Percentiles rank a stretch among this genome's conserved stretches.
These are phyloP conservation scores for Neosilurus hyrtlii DNA, from an alignment of 2,797 vertebrate species.

Conservation along the genomic window DNA sequence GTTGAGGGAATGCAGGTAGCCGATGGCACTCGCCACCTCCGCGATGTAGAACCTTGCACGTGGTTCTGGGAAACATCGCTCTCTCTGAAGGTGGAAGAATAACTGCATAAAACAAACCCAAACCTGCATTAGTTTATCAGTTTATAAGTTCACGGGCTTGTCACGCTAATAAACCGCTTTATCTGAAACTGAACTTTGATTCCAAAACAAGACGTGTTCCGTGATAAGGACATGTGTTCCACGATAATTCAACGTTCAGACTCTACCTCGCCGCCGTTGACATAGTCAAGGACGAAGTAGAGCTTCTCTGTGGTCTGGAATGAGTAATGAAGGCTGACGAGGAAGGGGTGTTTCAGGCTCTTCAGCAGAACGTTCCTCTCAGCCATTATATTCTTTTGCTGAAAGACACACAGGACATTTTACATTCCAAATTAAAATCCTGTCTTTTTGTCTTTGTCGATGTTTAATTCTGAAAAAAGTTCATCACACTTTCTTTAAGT, in stretches of 20 bases:
- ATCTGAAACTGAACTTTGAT: background rate
- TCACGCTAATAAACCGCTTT: background rate
- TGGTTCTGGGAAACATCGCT: conserved; percentile 89
- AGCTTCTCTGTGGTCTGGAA: conserved; percentile 97
- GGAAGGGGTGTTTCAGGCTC: conserved; percentile 91
- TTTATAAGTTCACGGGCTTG: background rate
- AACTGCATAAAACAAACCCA: conserved; percentile 68
- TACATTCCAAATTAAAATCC: background rate
- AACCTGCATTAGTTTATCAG: background rate
- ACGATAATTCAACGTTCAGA: background rate
- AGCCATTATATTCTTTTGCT: conserved; percentile 99
- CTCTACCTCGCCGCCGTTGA: conserved; percentile 93
- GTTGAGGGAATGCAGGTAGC: conserved; percentile 95
- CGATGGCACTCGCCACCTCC: conserved; percentile 92
- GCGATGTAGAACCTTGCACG: conserved; percentile 91
- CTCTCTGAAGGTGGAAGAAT: conserved; percentile 95
- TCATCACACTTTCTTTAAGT: background rate
- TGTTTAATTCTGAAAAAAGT: too few species aligned
- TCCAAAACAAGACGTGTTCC: background rate
- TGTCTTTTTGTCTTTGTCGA: background rate
- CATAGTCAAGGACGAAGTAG: conserved; percentile 96
- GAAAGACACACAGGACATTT: conserved; percentile 4
- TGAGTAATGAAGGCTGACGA: conserved; percentile 93
- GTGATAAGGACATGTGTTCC: background rate
- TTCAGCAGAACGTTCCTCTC: conserved; percentile 94